phyloP scores from a whole-genome alignment of 1,140 invertebrate genomes.

The Papilio machaon region DNA sequence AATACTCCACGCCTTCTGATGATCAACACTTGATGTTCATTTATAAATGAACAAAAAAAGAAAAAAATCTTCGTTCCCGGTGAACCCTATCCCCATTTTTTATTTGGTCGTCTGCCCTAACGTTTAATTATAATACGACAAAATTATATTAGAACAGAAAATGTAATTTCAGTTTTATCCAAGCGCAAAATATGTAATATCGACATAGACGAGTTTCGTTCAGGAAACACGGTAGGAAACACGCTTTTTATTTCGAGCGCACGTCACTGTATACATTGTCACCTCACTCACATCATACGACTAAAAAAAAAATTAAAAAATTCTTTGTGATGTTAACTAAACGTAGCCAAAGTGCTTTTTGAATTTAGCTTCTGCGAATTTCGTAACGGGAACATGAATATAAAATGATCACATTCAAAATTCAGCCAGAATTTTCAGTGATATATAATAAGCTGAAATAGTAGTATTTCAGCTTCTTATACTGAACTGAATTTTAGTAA shows the following conservation, averaged over 20 bases:
- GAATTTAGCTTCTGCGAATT: neutral
- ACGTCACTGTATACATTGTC: neutral
- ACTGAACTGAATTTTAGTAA: neutral
- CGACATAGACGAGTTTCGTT: neutral
- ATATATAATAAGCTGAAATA: neutral
- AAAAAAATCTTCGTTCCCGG: neutral
- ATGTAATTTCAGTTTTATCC: neutral
- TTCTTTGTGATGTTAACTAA: constrained; percentile 1
- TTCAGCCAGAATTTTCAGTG: neutral
- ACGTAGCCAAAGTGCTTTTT: neutral
- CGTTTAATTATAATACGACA: neutral
- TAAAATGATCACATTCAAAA: constrained; percentile 5
- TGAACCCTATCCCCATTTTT: neutral
- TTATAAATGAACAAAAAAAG: neutral
- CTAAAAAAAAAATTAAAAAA: neutral
- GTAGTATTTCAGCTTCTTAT: too few species aligned
- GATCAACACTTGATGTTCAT: too few species aligned
- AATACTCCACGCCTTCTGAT: too few species aligned
- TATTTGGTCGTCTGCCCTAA: neutral
- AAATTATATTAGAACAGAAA: neutral
- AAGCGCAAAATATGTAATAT: constrained; percentile 15
- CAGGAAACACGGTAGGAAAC: neutral
- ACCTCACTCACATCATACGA: constrained; percentile 5
- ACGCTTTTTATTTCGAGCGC: constrained; percentile 2
- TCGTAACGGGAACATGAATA: neutral